These are phyloP conservation scores for Bombylius discolor DNA, from an alignment of 2,888 invertebrate genomes.

Conservation along the genomic window DNA sequence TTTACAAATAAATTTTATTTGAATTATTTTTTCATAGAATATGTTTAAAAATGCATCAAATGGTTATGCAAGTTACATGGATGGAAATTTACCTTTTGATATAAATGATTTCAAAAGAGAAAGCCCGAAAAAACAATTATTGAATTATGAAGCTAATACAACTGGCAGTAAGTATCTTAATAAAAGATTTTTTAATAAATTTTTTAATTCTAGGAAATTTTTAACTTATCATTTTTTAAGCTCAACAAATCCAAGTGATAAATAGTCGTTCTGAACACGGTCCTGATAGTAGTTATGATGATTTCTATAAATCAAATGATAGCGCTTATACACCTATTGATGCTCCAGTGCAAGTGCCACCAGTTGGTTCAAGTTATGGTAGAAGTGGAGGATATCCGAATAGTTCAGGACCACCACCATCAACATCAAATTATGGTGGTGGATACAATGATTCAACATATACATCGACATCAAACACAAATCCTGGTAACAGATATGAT, in stretches of 20 bases:
- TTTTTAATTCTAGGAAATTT: background rate
- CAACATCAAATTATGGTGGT: background rate
- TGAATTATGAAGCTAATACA: slow-evolving; percentile 2
- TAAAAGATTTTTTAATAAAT: background rate
- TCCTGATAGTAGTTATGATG: slow-evolving; percentile 39
- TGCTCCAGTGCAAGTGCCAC: slow-evolving; percentile 22
- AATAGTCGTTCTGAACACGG: slow-evolving; percentile 40
- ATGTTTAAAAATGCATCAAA: slow-evolving; percentile 34
- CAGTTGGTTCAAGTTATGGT: slow-evolving; percentile 22
- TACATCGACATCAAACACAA: slow-evolving; percentile 10
- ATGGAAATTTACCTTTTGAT: slow-evolving; percentile 48
- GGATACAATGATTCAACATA: slow-evolving; percentile 13
- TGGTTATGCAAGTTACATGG: slow-evolving; percentile 52
- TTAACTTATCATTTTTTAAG: slow-evolving; percentile 18
- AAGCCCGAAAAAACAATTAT: slow-evolving; percentile 8
- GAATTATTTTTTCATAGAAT: slow-evolving; percentile 18
- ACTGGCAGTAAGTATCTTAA: slow-evolving; percentile 8
- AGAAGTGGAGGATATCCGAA: slow-evolving; percentile 20
- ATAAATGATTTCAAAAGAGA: slow-evolving; percentile 37
- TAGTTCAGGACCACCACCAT: slow-evolving; percentile 11
- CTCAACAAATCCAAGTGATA: slow-evolving; percentile 46
- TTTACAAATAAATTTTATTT: background rate
- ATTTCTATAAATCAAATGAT: slow-evolving; percentile 21
- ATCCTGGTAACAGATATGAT: slow-evolving; percentile 12
- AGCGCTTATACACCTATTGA: slow-evolving; percentile 20